Percentiles rank a stretch among this genome's conserved stretches.
These are phyloP conservation scores for Scolopax rusticola DNA, from an alignment of 2,797 vertebrate species.

Conservation along the genomic window DNA sequence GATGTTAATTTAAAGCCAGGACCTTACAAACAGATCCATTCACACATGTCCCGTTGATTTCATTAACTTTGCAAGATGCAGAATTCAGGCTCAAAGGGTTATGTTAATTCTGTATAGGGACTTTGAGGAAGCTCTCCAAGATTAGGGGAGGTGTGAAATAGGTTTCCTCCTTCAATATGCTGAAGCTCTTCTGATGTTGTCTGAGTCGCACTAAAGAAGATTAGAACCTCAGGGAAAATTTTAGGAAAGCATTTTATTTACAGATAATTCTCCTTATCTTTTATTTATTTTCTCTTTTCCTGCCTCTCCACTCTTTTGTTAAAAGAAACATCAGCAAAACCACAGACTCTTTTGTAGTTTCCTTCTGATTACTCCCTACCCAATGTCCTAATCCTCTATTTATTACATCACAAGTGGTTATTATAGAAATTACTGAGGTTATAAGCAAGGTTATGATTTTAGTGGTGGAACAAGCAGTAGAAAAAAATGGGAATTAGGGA, in stretches of 20 bases:
- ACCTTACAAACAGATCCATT: constrained; percentile 31
- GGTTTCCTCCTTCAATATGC: constrained; percentile 17
- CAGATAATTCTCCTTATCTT: constrained; percentile 23
- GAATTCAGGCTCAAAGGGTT: constrained; percentile 26
- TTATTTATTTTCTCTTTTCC: constrained; percentile 15
- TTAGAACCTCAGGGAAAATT: constrained; percentile 34
- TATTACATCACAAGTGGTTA: constrained; percentile 16
- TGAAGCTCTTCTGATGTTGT: constrained; percentile 19
- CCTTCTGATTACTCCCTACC: background rate
- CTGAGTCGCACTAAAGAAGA: constrained; percentile 9
- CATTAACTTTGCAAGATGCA: constrained; percentile 32
- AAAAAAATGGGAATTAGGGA: constrained; percentile 3
- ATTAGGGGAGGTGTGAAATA: constrained; percentile 37
- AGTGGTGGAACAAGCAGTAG: background rate
- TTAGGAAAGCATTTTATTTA: constrained; percentile 17
- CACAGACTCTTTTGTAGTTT: background rate
- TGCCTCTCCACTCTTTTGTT: background rate
- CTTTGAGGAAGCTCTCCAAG: constrained; percentile 18
- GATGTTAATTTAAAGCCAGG: constrained; percentile 12
- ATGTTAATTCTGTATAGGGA: background rate
- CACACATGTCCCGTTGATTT: constrained; percentile 22
- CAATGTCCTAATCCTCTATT: constrained; percentile 6
- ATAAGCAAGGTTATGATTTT: constrained; percentile 27
- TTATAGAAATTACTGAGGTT: constrained; percentile 42
- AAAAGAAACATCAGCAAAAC: constrained; percentile 19